phyloP scores from a whole-genome alignment of 2,113 vertebrate species.

The Struthidea cinerea region DNA sequence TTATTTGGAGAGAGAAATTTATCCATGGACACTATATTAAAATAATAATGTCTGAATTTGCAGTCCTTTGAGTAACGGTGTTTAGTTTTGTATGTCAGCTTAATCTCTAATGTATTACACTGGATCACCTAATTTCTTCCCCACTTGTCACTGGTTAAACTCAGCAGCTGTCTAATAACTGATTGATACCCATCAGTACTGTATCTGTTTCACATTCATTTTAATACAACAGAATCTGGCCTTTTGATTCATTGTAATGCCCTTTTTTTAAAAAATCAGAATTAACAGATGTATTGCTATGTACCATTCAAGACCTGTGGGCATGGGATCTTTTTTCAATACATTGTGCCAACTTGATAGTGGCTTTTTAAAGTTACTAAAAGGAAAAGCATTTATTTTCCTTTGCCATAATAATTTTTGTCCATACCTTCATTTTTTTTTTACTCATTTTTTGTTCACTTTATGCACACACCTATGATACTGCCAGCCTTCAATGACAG shows the following conservation, averaged over 20 bases:
- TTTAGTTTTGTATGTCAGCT: neutral
- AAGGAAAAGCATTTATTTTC: neutral
- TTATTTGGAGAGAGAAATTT: neutral
- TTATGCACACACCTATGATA: accelerated
- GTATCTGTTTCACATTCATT: neutral
- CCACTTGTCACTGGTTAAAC: neutral
- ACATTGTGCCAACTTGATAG: neutral
- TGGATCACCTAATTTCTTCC: neutral
- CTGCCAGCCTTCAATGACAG: neutral
- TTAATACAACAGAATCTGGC: neutral
- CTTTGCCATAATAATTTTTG: neutral
- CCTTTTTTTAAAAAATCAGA: neutral
- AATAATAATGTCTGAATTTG: neutral
- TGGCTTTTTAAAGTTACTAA: neutral
- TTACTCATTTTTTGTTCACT: neutral
- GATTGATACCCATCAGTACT: neutral
- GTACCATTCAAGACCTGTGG: neutral
- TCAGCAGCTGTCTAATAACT: neutral
- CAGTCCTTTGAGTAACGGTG: neutral
- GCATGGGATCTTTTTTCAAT: neutral
- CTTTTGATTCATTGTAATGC: neutral
- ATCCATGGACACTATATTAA: neutral
- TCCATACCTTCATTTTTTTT: neutral
- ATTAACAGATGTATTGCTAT: neutral
- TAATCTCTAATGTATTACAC: neutral